Base-by-base conservation (phyloP, 2,888 invertebrate genomes). In the Mactromeris polynyma region DNA sequence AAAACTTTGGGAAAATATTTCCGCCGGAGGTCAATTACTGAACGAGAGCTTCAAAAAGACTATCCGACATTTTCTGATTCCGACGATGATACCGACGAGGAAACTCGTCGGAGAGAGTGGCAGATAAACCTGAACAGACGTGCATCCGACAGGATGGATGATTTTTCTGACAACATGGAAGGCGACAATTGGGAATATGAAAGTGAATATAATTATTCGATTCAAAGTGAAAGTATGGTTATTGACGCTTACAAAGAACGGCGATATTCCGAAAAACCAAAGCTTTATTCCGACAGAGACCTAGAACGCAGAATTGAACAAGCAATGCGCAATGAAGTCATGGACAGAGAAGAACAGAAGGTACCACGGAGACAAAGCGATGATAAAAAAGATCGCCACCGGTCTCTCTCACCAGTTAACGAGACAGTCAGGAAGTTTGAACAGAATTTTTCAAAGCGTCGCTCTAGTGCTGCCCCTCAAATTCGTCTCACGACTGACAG, bases 121-220 rank as follows among this genome's bases (percentile, higher is more conserved):
- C 85, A 91, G 40, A 54, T 38, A 36, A 83, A 89, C 31, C 58
- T 91, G 3, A 88, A 86, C 54, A 51, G 87, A 9, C 86, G 83
- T 26, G 82, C 81, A 21, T 83, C 85, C n/a, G 31, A 40, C 7
- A 87, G 84, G 6, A 51, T 69, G 19, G 58, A 46, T 2, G 82
- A 42, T 26, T 26, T 58, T 46, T 40, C 73, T 26, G 64, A 82
- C n/a, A 54, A 46, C 21, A 64, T 80, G 11, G 77, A 69, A 0
- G 79, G 38, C 17, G 79, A 81, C 81, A n/a, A 86, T n/a, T 91
- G 90, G 90, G 91, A 91, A 19, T 89, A 87, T 38, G 86, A 83
- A 21, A 91, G 91, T 81, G 91, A 90, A 79, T 91, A 90, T 80
- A 86, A 87, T 80, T 77, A 87, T n/a, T 81, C 84, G 7, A 81